phyloP scores from a whole-genome alignment of 1,140 invertebrate genomes.

The Trichogramma pretiosum region DNA sequence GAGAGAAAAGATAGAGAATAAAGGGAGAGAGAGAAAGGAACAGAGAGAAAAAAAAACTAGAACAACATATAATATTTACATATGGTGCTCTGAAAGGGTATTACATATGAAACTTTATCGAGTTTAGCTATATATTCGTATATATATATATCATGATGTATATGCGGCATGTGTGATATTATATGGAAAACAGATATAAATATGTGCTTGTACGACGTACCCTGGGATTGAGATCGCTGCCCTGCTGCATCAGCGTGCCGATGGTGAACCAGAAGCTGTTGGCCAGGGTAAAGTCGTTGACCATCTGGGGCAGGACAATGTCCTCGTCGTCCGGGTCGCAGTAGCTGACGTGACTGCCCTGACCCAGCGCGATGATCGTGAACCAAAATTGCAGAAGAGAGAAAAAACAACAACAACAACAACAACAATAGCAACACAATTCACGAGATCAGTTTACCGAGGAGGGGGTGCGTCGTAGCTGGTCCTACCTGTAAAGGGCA shows the following conservation, averaged over 20 bases:
- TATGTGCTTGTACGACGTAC: conserved; percentile 38
- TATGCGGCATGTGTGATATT: too few relatives aligned
- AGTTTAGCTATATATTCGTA: too few relatives aligned
- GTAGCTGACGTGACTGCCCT: conserved; percentile 40
- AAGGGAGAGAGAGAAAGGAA: neutral
- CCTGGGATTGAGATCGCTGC: conserved; percentile 80
- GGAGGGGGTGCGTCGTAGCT: too few relatives aligned
- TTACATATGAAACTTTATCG: too few relatives aligned
- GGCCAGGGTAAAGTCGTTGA: conserved; percentile 71
- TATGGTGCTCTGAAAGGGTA: conserved; percentile 23
- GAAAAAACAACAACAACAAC: too few relatives aligned
- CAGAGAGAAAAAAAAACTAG: conserved; percentile 9
- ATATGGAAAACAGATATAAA: too few relatives aligned
- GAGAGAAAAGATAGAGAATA: too few relatives aligned
- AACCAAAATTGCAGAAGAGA: too few relatives aligned
- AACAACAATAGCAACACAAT: too few relatives aligned
- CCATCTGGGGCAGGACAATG: conserved; percentile 43
- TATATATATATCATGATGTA: too few relatives aligned
- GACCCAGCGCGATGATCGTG: too few relatives aligned
- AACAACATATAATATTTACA: conserved; percentile 17
- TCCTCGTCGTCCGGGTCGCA: conserved; percentile 41
- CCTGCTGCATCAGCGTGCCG: conserved; percentile 91
- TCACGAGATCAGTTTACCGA: too few relatives aligned
- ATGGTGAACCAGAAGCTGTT: conserved; percentile 89
- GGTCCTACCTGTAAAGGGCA: conserved; percentile 42